Evolutionary conservation across 2,797 vertebrate species (phyloP).

Genomic region (Okamejei kenojei): DNA sequence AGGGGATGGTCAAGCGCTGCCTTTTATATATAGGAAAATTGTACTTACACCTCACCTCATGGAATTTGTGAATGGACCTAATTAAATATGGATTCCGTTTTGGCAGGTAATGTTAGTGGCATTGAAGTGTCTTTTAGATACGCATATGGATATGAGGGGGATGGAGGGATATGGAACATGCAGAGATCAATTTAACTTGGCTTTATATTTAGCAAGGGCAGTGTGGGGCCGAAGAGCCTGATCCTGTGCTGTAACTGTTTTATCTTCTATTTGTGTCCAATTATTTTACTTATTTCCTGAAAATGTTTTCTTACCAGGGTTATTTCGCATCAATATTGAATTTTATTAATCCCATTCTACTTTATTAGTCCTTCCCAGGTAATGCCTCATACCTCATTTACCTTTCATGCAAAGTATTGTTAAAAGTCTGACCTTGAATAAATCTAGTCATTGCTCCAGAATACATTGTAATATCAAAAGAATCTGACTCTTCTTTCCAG

Average conservation of each 20-base stretch:
- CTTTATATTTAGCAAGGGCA: too few species aligned
- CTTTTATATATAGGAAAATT: too few species aligned
- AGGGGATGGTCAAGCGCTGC: too few species aligned
- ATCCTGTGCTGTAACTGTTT: too few species aligned
- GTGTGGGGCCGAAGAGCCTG: too few species aligned
- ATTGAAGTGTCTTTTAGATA: too few species aligned
- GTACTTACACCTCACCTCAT: background rate
- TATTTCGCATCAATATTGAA: background rate
- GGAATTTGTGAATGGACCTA: background rate
- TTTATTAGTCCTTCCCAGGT: background rate
- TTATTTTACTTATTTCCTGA: background rate
- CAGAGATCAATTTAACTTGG: too few species aligned
- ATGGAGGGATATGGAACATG: too few species aligned
- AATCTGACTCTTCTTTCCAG: background rate
- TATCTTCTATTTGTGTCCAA: background rate
- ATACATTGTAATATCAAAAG: background rate
- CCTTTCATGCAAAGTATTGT: background rate
- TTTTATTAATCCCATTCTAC: background rate
- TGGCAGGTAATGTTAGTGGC: too few species aligned
- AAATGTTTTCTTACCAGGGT: background rate
- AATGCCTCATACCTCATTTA: background rate
- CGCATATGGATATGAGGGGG: too few species aligned
- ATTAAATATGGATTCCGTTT: background rate
- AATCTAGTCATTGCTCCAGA: background rate
- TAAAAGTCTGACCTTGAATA: background rate